Evolutionary conservation across 2,888 invertebrate species (phyloP).

Genomic region (Archips xylosteana): DNA sequence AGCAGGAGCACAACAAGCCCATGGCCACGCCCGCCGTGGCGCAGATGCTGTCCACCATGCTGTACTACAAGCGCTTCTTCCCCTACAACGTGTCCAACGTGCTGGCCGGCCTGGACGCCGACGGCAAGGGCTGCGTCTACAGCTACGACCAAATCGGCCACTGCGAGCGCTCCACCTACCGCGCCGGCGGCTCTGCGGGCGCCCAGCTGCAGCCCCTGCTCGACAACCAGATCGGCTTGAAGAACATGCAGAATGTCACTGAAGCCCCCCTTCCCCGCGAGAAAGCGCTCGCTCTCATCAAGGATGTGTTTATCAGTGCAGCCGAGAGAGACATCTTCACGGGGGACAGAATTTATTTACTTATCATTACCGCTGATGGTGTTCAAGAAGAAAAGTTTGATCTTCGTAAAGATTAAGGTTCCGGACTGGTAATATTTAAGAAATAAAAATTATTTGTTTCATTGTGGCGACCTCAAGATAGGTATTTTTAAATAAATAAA

Average conservation of each 20-base stretch:
- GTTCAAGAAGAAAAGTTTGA: conserved; percentile 90
- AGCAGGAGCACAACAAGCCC: conserved; percentile 96
- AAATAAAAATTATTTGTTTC: conserved; percentile 39
- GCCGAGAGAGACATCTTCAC: conserved; percentile 99
- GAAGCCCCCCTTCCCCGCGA: conserved; percentile 89
- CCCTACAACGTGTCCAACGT: conserved; percentile 99
- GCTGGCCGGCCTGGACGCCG: conserved; percentile 95
- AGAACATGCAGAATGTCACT: conserved; percentile 92
- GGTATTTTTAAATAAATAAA: conserved; percentile 48
- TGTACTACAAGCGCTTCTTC: conserved; percentile 99
- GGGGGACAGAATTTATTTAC: conserved; percentile 95
- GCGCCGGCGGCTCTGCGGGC: conserved; percentile 96
- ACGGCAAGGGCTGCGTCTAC: conserved; percentile 97
- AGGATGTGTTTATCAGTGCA: conserved; percentile 98
- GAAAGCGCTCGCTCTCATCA: conserved; percentile 93
- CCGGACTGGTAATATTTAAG: no score
- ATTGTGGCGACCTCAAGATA: conserved; percentile 29
- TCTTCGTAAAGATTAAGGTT: conserved; percentile 96
- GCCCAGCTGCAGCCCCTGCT: conserved; percentile 96
- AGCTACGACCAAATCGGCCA: conserved; percentile 99
- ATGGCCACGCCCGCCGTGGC: conserved; percentile 97
- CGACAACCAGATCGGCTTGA: conserved; percentile 97
- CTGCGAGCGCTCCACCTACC: conserved; percentile 93
- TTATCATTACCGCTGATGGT: conserved; percentile 95
- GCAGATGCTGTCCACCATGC: conserved; percentile 97